Percentiles rank a stretch among this genome's conserved stretches.
Evolutionary conservation across 1,140 invertebrate genomes (phyloP).

Genomic region (Micrasema minimum): DNA sequence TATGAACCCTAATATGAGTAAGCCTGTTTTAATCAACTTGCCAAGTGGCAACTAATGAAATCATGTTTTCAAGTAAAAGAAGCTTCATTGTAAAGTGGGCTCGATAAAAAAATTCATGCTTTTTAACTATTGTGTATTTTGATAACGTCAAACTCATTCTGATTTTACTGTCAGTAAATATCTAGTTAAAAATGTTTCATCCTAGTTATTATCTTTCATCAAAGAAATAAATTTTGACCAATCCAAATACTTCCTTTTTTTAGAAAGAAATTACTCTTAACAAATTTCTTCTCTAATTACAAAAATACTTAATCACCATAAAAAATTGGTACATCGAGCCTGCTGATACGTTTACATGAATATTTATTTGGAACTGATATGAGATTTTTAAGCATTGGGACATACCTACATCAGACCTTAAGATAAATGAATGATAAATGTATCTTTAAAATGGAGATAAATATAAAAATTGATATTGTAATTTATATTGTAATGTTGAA

Average conservation of each 20-base stretch:
- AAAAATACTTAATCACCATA: no score
- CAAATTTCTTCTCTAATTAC: neutral
- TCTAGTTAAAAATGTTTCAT: no score
- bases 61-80: neutral
- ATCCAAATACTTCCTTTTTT: no score
- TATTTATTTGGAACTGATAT: constrained; percentile 25
- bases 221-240: no score
- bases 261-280: no score
- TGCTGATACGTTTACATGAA: neutral
- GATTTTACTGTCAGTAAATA: no score
- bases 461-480: constrained; percentile 33
- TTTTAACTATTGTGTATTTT: no score
- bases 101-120: constrained; percentile 9
- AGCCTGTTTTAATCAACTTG: neutral
- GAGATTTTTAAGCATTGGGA: constrained; percentile 11
- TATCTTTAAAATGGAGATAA: constrained; percentile 23
- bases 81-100: constrained; percentile 10
- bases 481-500: constrained; percentile 34
- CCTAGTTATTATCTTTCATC: no score
- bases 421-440: constrained; percentile 8
- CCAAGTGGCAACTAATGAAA: constrained; percentile 1
- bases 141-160: no score
- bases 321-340: neutral
- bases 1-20: constrained; percentile 11
- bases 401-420: neutral